Conservation (phyloP, 2,888 invertebrate genomes). For the Dasypogon diadema region DNA sequence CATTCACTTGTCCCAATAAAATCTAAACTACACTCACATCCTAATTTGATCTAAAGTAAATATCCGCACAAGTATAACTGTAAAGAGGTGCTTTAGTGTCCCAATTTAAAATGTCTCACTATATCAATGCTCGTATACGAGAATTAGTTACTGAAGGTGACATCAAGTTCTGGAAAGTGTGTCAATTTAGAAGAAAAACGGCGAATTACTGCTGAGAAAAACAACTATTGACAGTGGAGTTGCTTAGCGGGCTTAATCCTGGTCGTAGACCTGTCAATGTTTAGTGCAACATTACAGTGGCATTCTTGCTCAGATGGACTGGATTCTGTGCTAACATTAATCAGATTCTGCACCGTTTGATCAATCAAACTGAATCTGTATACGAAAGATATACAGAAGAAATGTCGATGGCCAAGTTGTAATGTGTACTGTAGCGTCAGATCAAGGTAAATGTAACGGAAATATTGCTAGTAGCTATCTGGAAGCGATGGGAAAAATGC, state of each 20-base stretch:
- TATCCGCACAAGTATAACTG: not conserved
- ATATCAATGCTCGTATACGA: not conserved
- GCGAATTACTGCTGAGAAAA: not conserved
- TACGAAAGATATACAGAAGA: not conserved
- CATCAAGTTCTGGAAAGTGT: constrained; percentile 36
- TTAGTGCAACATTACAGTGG: not conserved
- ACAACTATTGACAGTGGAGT: not conserved
- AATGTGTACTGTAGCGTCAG: not conserved
- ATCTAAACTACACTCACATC: too few relatives aligned
- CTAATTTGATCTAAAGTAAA: too few relatives aligned
- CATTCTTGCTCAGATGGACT: constrained; percentile 4
- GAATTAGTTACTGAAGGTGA: not conserved
- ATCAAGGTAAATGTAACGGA: not conserved
- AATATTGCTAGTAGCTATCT: not conserved
- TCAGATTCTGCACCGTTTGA: constrained; percentile 17
- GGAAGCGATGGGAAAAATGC: not conserved
- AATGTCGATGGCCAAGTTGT: not conserved
- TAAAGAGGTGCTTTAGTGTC: constrained; percentile 1
- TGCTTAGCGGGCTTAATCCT: not conserved
- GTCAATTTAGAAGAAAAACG: constrained; percentile 4
- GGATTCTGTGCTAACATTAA: not conserved
- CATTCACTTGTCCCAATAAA: too few relatives aligned
- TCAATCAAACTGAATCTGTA: constrained; percentile 21
- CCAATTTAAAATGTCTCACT: constrained; percentile 14
- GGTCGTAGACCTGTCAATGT: not conserved